These are phyloP conservation scores for Trematocara variabile DNA, from an alignment of 2,113 vertebrate genomes.

Conservation along the genomic window DNA sequence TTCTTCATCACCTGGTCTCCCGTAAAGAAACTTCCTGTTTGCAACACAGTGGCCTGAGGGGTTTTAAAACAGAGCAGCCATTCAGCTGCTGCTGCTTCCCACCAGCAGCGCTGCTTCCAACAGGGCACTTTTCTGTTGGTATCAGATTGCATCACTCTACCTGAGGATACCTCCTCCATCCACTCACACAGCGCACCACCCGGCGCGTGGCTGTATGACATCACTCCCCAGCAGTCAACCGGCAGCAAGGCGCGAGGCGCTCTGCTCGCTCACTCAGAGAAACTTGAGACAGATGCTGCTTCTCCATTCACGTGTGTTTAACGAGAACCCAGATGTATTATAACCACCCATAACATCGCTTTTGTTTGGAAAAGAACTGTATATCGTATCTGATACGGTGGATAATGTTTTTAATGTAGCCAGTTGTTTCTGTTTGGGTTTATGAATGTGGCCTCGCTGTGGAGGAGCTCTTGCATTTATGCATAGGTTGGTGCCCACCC, in stretches of 20 bases:
- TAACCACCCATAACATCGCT: not conserved
- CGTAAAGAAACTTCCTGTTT: constrained; percentile 26
- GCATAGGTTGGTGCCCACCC: not conserved
- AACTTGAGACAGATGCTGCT: not conserved
- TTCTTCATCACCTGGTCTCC: constrained; percentile 22
- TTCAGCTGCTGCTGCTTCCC: constrained; percentile 12
- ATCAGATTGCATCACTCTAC: constrained; percentile 61
- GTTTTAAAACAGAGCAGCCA: constrained; percentile 24
- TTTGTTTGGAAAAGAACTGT: not conserved
- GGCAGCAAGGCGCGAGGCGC: not conserved
- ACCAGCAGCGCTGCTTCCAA: constrained; percentile 48
- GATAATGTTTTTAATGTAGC: not conserved
- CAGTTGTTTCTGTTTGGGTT: not conserved
- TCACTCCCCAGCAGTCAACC: constrained; percentile 8
- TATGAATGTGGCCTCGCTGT: not conserved
- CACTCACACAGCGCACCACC: not conserved
- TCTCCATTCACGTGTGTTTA: not conserved
- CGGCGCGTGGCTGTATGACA: constrained; percentile 33
- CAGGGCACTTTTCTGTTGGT: constrained; percentile 34
- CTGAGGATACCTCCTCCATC: constrained; percentile 36
- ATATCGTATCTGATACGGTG: not conserved
- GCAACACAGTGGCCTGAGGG: constrained; percentile 1
- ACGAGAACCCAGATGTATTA: not conserved
- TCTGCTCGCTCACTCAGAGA: not conserved
- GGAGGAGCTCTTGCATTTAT: not conserved